phyloP scores from a whole-genome alignment of 2,888 invertebrate species.

The Omphaloscelis lunosa region DNA sequence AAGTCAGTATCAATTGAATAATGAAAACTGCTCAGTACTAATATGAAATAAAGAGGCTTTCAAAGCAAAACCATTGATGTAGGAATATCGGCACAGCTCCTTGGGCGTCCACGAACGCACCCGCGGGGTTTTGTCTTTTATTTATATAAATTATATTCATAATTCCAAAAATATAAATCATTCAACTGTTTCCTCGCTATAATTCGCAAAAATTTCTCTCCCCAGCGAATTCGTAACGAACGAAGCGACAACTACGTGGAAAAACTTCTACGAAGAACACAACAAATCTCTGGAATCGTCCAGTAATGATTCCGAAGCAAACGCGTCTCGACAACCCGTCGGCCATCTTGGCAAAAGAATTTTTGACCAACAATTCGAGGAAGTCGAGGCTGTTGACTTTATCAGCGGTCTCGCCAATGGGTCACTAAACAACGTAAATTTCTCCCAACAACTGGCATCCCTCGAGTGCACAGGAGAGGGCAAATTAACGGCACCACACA shows the following conservation, averaged over 20 bases:
- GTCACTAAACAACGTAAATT: conserved; percentile 75
- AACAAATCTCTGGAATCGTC: conserved; percentile 85
- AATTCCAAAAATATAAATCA: background rate
- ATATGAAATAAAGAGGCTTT: too few species aligned
- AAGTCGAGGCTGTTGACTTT: conserved; percentile 79
- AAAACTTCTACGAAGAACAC: conserved; percentile 86
- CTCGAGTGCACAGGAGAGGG: conserved; percentile 76
- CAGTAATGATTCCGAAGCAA: conserved; percentile 78
- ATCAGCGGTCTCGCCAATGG: conserved; percentile 70
- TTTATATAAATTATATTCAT: background rate
- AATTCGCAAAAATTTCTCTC: conserved; percentile 4
- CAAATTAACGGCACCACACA: conserved; percentile 73
- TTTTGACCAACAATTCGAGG: conserved; percentile 84
- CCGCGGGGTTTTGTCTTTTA: background rate
- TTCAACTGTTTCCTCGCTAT: background rate
- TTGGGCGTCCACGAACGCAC: too few species aligned
- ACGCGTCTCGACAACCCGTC: conserved; percentile 72
- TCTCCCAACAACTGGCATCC: conserved; percentile 76
- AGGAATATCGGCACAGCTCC: too few species aligned
- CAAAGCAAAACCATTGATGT: too few species aligned
- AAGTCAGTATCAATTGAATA: too few species aligned
- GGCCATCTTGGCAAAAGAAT: conserved; percentile 81
- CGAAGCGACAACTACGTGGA: conserved; percentile 88
- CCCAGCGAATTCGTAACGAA: conserved; percentile 85
- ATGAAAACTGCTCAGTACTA: too few species aligned